phyloP scores from a whole-genome alignment of 2,888 invertebrate species.

The Lasioglossum malachurum region DNA sequence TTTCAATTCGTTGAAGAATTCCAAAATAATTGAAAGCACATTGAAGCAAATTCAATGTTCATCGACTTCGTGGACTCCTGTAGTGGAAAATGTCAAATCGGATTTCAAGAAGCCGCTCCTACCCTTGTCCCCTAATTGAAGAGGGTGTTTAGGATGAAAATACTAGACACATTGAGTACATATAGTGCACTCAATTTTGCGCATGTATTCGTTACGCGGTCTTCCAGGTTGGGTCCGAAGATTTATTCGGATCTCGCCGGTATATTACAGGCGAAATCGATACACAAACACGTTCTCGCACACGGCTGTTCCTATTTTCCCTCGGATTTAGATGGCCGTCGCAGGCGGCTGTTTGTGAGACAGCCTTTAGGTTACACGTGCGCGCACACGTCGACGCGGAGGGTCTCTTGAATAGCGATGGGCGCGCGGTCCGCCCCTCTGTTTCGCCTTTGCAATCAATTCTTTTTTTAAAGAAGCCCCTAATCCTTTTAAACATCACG shows the following conservation, averaged over 20 bases:
- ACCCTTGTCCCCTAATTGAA: not conserved
- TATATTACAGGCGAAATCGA: slow-evolving; percentile 35
- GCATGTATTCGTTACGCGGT: not conserved
- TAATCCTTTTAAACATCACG: not conserved
- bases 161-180: not conserved
- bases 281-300: slow-evolving; percentile 41
- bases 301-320: slow-evolving; percentile 55
- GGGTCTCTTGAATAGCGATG: slow-evolving; percentile 44
- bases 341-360: slow-evolving; percentile 55
- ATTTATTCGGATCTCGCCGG: slow-evolving; percentile 35
- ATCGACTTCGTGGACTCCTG: no score
- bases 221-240: slow-evolving; percentile 2
- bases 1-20: no score
- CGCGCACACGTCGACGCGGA: slow-evolving; percentile 51
- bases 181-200: no score
- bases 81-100: not conserved
- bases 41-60: no score
- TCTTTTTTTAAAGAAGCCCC: not conserved
- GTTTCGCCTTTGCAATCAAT: not conserved
- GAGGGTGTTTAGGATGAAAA: not conserved
- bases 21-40: no score
- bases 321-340: slow-evolving; percentile 51
- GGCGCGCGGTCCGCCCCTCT: not conserved
- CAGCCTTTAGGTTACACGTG: slow-evolving; percentile 64
- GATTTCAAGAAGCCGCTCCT: not conserved